Percentiles rank a stretch among this genome's conserved stretches.
phyloP scores from a whole-genome alignment of 2,113 vertebrate genomes.

The Penelope pileata region DNA sequence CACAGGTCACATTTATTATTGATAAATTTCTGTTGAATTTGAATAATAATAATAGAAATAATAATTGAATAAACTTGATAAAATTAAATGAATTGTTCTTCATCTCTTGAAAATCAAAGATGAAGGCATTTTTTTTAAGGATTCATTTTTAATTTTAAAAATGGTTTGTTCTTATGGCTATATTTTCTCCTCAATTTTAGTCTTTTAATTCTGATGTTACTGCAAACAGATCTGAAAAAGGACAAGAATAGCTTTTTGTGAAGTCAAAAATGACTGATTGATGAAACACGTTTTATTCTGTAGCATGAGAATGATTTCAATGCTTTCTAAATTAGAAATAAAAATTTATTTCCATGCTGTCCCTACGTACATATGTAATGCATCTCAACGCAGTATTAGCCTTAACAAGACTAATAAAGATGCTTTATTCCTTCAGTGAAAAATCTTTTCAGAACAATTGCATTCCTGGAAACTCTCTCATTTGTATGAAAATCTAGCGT shows the following conservation, averaged over 20 bases:
- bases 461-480: neutral
- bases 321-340: neutral
- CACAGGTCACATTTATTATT: neutral
- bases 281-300: neutral
- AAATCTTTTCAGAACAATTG: neutral
- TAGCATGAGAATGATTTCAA: neutral
- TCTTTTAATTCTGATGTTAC: neutral
- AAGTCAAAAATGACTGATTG: neutral
- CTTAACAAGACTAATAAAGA: neutral
- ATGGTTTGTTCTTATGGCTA: neutral
- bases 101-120: neutral
- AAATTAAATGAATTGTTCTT: neutral
- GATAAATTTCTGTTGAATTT: neutral
- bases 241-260: neutral
- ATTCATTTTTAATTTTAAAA: neutral
- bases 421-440: neutral
- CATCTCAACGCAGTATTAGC: neutral
- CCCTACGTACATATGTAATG: neutral
- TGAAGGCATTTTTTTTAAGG: neutral
- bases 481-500: accelerated
- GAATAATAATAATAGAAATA: neutral
- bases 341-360: neutral
- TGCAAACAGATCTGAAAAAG: neutral
- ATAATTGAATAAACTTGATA: neutral
- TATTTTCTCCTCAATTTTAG: neutral